A percentile compares a stretch with the other conserved stretches of the same genome.
phyloP scores from a whole-genome alignment of 2,888 invertebrate genomes.

The Dasypolia templi region DNA sequence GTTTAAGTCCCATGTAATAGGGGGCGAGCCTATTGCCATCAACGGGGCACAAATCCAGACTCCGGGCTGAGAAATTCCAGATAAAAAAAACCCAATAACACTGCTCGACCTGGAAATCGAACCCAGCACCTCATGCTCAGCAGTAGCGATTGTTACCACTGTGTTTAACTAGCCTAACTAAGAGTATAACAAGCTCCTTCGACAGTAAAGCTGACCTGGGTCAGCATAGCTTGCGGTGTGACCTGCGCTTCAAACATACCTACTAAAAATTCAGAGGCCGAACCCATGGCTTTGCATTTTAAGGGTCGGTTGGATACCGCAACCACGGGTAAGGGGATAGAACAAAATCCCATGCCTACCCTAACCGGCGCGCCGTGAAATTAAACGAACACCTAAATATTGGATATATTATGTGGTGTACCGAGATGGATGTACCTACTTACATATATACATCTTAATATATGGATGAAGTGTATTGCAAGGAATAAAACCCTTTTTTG shows the following conservation, averaged over 20 bases:
- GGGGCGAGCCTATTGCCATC: too few relatives aligned
- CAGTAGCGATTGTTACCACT: too few relatives aligned
- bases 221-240: slow-evolving; percentile 3
- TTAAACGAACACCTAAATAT: slow-evolving; percentile 59
- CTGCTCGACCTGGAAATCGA: too few relatives aligned
- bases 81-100: too few relatives aligned
- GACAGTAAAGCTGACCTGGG: not conserved
- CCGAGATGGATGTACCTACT: not conserved
- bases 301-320: slow-evolving; percentile 58
- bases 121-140: too few relatives aligned
- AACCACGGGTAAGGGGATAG: slow-evolving; percentile 30
- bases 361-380: slow-evolving; percentile 61
- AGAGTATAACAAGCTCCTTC: not conserved
- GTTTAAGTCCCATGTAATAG: too few relatives aligned
- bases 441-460: slow-evolving; percentile 2
- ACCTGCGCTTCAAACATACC: slow-evolving; percentile 3
- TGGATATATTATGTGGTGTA: slow-evolving; percentile 21
- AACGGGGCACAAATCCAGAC: too few relatives aligned
- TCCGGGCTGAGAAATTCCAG: too few relatives aligned
- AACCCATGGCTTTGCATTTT: slow-evolving; percentile 61
- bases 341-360: slow-evolving; percentile 47
- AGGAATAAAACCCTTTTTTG: too few relatives aligned
- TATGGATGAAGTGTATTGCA: not conserved
- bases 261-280: slow-evolving; percentile 61
- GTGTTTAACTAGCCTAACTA: too few relatives aligned